A percentile compares a stretch with the other conserved stretches of the same genome.
Conservation (phyloP, 1,140 invertebrate species). For the Aphelenchoides avenae region DNA sequence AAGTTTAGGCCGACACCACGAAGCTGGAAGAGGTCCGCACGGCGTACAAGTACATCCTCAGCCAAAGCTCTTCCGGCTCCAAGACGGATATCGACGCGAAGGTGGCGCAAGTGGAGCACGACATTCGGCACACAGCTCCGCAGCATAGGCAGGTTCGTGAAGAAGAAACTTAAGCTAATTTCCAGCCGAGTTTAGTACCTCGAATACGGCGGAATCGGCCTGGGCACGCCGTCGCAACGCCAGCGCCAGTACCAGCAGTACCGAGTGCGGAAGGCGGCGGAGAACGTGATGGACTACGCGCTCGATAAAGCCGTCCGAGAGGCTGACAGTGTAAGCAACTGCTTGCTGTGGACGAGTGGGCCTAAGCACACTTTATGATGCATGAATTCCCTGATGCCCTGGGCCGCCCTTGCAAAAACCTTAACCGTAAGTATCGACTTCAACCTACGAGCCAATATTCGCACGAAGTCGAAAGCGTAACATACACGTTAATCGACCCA, state of each 20-base stretch:
- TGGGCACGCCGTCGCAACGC: constrained; percentile 8
- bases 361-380: too few species aligned
- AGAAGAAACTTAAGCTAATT: not conserved
- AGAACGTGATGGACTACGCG: constrained; percentile 12
- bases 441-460: too few species aligned
- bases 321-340: too few species aligned
- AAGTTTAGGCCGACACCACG: constrained; percentile 1
- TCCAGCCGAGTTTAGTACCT: not conserved
- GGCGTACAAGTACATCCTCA: not conserved
- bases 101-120: not conserved
- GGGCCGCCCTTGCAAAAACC: not conserved
- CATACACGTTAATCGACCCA: too few species aligned
- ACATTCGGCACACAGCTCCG: constrained; percentile 11
- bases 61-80: too few species aligned
- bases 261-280: constrained; percentile 13
- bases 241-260: constrained; percentile 12
- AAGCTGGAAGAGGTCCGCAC: not conserved
- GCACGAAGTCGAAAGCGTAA: too few species aligned
- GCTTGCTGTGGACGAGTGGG: too few species aligned
- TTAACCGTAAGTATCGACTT: not conserved
- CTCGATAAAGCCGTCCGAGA: constrained; percentile 18
- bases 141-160: constrained; percentile 16
- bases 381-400: too few species aligned
- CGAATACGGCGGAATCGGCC: too few species aligned
- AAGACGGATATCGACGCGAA: too few species aligned